Evolutionary conservation across 2,113 vertebrate species (phyloP).

Genomic region (Elaphurus davidianus): DNA sequence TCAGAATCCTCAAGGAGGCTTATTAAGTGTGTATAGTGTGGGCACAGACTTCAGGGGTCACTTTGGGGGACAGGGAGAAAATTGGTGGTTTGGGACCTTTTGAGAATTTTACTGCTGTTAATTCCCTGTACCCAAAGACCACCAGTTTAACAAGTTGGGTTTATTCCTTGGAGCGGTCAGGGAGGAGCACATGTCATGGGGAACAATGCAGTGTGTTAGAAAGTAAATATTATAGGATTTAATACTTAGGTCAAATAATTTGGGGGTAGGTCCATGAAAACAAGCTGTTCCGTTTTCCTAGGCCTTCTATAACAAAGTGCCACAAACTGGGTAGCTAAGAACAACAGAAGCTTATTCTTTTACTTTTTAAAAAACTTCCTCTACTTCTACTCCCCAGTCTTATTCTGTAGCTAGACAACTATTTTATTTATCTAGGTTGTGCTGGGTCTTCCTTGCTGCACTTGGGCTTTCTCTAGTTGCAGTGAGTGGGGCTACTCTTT

Average conservation of each 20-base stretch:
- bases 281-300: neutral
- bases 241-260: neutral
- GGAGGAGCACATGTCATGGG: neutral
- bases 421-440: neutral
- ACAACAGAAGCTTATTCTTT: neutral
- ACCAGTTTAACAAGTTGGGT: neutral
- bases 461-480: neutral
- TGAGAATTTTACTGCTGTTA: neutral
- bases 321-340: neutral
- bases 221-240: neutral
- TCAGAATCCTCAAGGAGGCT: neutral
- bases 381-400: neutral
- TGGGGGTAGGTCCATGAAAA: neutral
- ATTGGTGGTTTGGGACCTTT: neutral
- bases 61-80: neutral
- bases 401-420: neutral
- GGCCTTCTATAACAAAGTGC: neutral
- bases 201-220: neutral
- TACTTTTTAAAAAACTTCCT: neutral
- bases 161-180: neutral
- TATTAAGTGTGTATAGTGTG: neutral
- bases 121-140: neutral
- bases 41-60: neutral
- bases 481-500: neutral
- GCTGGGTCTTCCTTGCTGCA: neutral